Percentiles rank a stretch among this genome's conserved stretches.
Evolutionary conservation across 1,140 invertebrate species (phyloP).

Genomic region (Ceratina calcarata): DNA sequence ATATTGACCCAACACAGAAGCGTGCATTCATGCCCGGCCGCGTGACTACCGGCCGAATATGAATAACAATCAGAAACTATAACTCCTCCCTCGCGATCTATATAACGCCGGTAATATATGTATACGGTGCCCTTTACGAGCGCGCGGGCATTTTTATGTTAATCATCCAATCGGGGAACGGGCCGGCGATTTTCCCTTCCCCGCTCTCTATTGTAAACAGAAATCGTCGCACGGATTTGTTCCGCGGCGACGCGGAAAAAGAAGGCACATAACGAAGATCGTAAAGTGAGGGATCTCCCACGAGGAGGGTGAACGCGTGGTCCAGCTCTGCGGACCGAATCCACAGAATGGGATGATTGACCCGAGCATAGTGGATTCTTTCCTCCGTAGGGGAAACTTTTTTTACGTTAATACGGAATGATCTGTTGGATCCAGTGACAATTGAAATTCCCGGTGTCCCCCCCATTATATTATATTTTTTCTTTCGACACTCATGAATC

Average conservation of each 20-base stretch:
- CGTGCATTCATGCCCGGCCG: conserved; percentile 40
- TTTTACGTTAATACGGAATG: conserved; percentile 7
- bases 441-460: neutral
- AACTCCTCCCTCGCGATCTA: conserved; percentile 56
- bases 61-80: conserved; percentile 77
- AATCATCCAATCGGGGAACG: conserved; percentile 67
- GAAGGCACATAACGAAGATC: conserved; percentile 57
- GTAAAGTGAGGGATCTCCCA: conserved; percentile 40
- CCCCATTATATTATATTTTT: neutral
- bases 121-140: conserved; percentile 71
- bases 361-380: neutral
- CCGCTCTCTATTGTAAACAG: conserved; percentile 58
- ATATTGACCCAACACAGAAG: conserved; percentile 57
- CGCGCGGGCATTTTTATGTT: conserved; percentile 75
- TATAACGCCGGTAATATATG: conserved; percentile 61
- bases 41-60: conserved; percentile 63
- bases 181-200: conserved; percentile 18
- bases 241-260: conserved; percentile 53
- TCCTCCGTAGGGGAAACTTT: neutral
- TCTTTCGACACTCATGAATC: neutral
- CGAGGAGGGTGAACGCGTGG: conserved; percentile 7
- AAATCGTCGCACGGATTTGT: conserved; percentile 73
- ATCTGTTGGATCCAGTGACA: neutral
- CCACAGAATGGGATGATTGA: conserved; percentile 35
- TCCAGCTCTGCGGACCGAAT: conserved; percentile 1